Evolutionary conservation across 2,113 vertebrate species (phyloP).

Genomic region (Ictalurus punctatus): DNA sequence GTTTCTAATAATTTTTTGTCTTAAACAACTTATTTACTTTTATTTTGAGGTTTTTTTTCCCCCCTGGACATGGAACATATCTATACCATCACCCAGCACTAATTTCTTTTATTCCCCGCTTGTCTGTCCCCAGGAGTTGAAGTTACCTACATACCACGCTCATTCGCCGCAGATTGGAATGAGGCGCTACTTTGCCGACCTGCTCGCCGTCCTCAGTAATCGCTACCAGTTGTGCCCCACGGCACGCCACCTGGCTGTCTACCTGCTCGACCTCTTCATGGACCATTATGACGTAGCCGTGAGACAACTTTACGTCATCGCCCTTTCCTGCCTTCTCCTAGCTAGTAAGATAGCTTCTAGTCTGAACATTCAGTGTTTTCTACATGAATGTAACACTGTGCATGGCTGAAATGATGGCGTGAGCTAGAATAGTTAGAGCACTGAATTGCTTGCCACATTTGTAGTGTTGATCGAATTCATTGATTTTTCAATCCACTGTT

Average conservation of each 20-base stretch:
- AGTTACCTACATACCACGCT: constrained; percentile 82
- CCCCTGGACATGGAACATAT: neutral
- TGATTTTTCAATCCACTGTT: neutral
- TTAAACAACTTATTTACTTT: neutral
- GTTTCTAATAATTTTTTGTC: neutral
- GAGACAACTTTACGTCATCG: constrained; percentile 82
- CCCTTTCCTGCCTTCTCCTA: constrained; percentile 85
- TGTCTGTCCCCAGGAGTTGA: constrained; percentile 77
- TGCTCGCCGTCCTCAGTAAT: constrained; percentile 83
- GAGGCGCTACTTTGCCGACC: constrained; percentile 84
- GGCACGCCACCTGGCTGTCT: constrained; percentile 84
- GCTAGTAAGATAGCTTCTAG: constrained; percentile 78
- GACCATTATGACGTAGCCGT: constrained; percentile 82
- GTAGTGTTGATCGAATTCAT: neutral
- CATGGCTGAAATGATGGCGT: neutral
- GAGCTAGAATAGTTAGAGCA: neutral
- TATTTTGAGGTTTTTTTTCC: neutral
- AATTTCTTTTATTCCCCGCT: constrained; percentile 26
- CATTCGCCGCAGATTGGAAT: constrained; percentile 87
- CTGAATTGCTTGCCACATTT: neutral
- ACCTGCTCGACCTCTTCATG: constrained; percentile 90
- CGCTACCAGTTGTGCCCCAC: constrained; percentile 82
- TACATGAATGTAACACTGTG: neutral
- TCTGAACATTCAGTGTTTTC: neutral
- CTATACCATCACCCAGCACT: neutral